Conservation (phyloP, 2,113 vertebrate species). For the Tychaedon coryphoeus region DNA sequence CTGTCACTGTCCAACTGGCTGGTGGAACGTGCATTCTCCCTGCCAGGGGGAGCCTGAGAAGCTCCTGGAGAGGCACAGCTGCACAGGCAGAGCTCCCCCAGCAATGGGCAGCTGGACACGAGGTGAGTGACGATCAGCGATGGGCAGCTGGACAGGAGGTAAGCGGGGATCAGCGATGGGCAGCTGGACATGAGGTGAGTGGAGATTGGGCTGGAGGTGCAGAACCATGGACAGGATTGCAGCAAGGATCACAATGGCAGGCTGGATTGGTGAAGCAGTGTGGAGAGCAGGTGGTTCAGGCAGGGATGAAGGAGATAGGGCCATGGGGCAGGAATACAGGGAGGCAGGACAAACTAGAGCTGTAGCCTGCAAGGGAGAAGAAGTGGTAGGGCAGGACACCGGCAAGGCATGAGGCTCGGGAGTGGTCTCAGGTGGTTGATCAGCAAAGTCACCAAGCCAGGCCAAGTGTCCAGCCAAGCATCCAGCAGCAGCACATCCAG, state of each 20-base stretch:
- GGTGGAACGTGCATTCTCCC: accelerated
- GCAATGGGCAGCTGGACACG: accelerated
- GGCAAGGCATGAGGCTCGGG: accelerated
- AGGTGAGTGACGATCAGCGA: too few species aligned
- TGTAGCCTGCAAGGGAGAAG: accelerated
- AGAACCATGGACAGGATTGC: too few species aligned
- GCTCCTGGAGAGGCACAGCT: accelerated
- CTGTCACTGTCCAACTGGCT: background rate
- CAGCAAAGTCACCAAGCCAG: background rate
- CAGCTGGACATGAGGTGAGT: too few species aligned
- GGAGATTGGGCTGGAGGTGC: background rate
- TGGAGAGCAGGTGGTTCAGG: too few species aligned
- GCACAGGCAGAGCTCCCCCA: accelerated
- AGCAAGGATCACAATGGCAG: accelerated
- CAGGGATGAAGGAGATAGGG: background rate
- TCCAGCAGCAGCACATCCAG: accelerated
- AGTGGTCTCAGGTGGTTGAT: accelerated
- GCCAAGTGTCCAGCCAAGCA: background rate
- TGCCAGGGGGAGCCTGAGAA: background rate
- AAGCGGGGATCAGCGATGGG: too few species aligned
- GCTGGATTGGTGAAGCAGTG: too few species aligned
- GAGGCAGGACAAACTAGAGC: background rate
- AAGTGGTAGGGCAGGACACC: background rate
- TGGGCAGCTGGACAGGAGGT: too few species aligned
- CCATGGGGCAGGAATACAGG: background rate